Base-by-base conservation (phyloP, 2,888 invertebrate species). In the Cotesia congregata region DNA sequence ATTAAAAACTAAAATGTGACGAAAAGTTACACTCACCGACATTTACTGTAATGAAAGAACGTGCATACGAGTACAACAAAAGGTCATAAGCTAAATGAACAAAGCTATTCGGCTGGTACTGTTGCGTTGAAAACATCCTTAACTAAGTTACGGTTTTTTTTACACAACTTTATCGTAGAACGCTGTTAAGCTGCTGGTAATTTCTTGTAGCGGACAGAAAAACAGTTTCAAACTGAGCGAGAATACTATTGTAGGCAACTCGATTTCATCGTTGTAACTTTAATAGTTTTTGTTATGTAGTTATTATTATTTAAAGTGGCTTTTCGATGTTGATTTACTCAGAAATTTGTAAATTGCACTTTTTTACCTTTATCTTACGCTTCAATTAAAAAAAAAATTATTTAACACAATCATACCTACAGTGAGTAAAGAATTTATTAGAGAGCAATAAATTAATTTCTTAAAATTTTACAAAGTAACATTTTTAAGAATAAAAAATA, bases 31-130 rank as follows among this genome's bases (percentile, higher is more conserved):
- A 60, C 15, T 61, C 60, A 60, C n/a, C 20, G 61, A 70, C 60
- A 71, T 71, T 61, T 15, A 15, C 62, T 39, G 61, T 39, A 15
- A 71, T 38, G 61, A 62, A 61, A 62, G 70, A 38, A 70, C 71
- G 9, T 62, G 39, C 38, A 38, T 39, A 39, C 15, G 20, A 60
- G 39, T n/a, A n/a, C 38, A 30, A 39, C 40, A n/a, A 17, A 6
- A 50, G 50, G 12, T 50, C 30, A 30, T 30, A 30, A 30, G 3
- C 30, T 30, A 30, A 30, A 50, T 50, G 50, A 12, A 50, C 50
- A 50, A 50, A 50, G 50, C 50, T 50, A 50, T 50, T 50, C 12
- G 50, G 50, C 50, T 50, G 50, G 7, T 50, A 50, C 50, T 9
- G 50, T 50, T 50, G 12, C 12, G 50, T 50, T 50, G 50, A 50